These are phyloP conservation scores for Heteronetta atricapilla DNA, from an alignment of 2,113 vertebrate species.

Conservation along the genomic window DNA sequence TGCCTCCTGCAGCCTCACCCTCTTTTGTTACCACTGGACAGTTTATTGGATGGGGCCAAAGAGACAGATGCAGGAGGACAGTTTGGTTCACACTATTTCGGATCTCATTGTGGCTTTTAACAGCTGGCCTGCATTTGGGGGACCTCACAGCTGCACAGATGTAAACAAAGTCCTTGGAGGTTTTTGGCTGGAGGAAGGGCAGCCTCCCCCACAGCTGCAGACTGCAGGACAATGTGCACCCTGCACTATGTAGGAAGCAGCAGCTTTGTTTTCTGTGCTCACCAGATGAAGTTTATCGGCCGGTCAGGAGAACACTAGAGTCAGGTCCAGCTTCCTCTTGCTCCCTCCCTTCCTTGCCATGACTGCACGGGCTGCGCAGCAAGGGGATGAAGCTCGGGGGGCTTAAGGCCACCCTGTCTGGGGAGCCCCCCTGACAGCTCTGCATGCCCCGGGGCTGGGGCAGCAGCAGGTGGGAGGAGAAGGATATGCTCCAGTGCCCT, in stretches of 20 bases:
- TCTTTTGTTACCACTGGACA: neutral
- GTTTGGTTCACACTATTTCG: conserved; percentile 1
- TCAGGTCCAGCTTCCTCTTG: fast-evolving
- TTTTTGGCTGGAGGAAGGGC: neutral
- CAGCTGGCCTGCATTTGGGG: conserved; percentile 25
- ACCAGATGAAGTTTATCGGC: neutral
- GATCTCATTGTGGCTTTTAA: neutral
- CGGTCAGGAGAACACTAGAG: fast-evolving
- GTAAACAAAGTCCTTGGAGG: neutral
- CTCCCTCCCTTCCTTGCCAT: fast-evolving
- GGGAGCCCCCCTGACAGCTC: neutral
- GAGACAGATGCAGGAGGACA: neutral
- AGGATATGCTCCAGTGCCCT: neutral
- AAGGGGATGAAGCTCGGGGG: neutral
- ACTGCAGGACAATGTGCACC: fast-evolving
- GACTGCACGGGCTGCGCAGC: fast-evolving
- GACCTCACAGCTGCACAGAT: conserved; percentile 32
- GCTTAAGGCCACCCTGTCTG: fast-evolving
- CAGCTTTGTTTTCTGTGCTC: neutral
- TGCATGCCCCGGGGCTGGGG: neutral
- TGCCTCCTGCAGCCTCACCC: neutral
- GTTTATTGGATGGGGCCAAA: neutral
- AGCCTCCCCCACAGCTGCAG: neutral
- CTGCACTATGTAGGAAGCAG: neutral
- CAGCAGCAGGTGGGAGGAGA: neutral